Evolutionary conservation across 2,797 vertebrate genomes (phyloP), one percentile per base, ranked within the genome.

Genomic region (Adelosebastes latens): DNA sequence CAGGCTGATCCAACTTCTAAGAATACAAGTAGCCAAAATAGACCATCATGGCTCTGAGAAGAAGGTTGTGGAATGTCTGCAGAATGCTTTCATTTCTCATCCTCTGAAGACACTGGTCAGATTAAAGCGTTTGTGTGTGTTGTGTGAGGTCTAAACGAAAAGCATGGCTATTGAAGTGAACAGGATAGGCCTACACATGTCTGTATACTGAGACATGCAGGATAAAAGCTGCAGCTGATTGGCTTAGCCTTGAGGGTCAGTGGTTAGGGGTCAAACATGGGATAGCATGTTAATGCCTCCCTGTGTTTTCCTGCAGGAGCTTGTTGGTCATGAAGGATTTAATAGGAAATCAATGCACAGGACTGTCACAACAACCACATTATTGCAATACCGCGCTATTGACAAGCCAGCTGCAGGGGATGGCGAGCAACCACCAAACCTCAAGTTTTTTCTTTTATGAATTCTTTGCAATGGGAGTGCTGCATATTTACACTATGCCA

Each of bases 1-100:
- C 77, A 80, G 79, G 61, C 84, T 81, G 61, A 82, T 77, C 65
- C 71, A 82, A 81, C 86, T 79, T 91, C 90, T 90, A 90, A 93
- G 84, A 92, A 92, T 90, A 88, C 85, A 74, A 76, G 82, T 78
- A 82, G 75, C 83, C 75, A 85, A 90, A 92, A 89, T 87, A 88
- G 79, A 58, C 84, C 61, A 72, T 85, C 90, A 86, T 87, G 85
- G 78, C 87, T 93, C 65, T 85, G 83, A 84, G 85, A 86, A 81
- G 72, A 84, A 83, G 72, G 70, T 83, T 87, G 79, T 66, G 87
- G 84, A 90, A 93, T 88, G 87, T 93, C 83, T 86, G 71, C 78
- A 46, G 46, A 72, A 55, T 46, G 74, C 79, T 92, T 92, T 87
- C 76, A 88, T 90, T 90, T 77, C 75, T 78, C 61, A 31, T 82